A percentile compares a stretch with the other conserved stretches of the same genome.
Evolutionary conservation across 2,888 invertebrate genomes (phyloP).

Genomic region (Aphidius colemani): DNA sequence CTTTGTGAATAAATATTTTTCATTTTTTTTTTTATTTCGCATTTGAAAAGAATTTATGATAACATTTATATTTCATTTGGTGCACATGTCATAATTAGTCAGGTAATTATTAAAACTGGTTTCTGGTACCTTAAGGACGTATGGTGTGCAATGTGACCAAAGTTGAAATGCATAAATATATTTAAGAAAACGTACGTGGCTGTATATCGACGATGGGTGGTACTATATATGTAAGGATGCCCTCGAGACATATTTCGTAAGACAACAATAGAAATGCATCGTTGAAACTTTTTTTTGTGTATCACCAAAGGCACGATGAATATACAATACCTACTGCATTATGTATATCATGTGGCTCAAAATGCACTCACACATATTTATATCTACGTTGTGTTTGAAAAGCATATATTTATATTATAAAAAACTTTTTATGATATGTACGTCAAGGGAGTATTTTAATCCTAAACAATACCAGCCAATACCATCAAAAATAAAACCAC

Average conservation of each 20-base stretch:
- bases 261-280: slow-evolving; percentile 52
- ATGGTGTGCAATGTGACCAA: slow-evolving; percentile 39
- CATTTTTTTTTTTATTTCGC: too few species aligned
- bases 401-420: too few species aligned
- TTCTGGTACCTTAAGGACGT: background rate
- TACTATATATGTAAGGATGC: slow-evolving; percentile 18
- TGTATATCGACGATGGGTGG: slow-evolving; percentile 25
- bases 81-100: background rate
- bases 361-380: slow-evolving; percentile 7
- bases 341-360: slow-evolving; percentile 46
- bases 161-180: background rate
- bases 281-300: slow-evolving; percentile 37
- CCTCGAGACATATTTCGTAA: slow-evolving; percentile 48
- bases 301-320: background rate
- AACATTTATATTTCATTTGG: too few species aligned
- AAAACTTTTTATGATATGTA: too few species aligned
- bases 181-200: background rate
- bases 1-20: too few species aligned
- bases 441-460: too few species aligned
- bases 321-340: slow-evolving; percentile 56
- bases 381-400: too few species aligned
- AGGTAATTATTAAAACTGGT: background rate
- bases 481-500: too few species aligned
- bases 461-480: too few species aligned
- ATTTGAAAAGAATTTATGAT: too few species aligned